Conservation (phyloP, 2,113 vertebrate species). For the Mesoclemmys tuberculata region DNA sequence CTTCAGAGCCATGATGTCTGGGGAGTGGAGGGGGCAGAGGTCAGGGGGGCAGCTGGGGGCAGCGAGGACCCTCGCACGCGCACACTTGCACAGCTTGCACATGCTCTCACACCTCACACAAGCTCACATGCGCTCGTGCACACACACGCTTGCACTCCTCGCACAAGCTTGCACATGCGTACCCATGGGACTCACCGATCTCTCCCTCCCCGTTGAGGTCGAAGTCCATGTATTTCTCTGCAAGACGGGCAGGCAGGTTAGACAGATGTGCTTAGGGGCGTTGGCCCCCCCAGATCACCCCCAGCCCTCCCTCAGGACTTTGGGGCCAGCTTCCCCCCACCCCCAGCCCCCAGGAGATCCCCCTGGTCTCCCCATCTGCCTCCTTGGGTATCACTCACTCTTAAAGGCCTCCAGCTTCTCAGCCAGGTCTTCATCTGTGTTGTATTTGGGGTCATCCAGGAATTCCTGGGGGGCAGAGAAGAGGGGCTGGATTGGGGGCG, state of each 20-base stretch:
- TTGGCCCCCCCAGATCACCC: background rate
- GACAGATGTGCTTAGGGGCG: too few species aligned
- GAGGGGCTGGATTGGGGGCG: too few species aligned
- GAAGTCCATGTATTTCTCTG: conserved; percentile 90
- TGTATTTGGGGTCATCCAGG: conserved; percentile 82
- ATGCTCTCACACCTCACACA: too few species aligned
- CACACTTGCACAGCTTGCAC: background rate
- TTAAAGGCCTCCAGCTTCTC: conserved; percentile 84
- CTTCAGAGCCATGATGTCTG: conserved; percentile 88
- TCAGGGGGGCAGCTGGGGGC: background rate
- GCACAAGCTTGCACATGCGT: too few species aligned
- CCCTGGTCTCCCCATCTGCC: background rate
- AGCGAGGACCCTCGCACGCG: too few species aligned
- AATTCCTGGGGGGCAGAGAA: conserved; percentile 73
- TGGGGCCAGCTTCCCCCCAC: background rate
- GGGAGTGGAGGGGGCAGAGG: background rate
- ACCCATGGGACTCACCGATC: conserved; percentile 77
- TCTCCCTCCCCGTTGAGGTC: conserved; percentile 87
- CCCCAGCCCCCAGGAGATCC: too few species aligned
- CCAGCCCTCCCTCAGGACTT: background rate
- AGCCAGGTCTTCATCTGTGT: conserved; percentile 80
- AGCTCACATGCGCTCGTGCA: too few species aligned
- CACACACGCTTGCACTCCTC: too few species aligned
- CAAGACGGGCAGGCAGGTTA: background rate
- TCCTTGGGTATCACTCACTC: conserved; percentile 64